These are phyloP conservation scores for Phortica variegata DNA, from an alignment of 1,140 invertebrate species.

Conservation along the genomic window DNA sequence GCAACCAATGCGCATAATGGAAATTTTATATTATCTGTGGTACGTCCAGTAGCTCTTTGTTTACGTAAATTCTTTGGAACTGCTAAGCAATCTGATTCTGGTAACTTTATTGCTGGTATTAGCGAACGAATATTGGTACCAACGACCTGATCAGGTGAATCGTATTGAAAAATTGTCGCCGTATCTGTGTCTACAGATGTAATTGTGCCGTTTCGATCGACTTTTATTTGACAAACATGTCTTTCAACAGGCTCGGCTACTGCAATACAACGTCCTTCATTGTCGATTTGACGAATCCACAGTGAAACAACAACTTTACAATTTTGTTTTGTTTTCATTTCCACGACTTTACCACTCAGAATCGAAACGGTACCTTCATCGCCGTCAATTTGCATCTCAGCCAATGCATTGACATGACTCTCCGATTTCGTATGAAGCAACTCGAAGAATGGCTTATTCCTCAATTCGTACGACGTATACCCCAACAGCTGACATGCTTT, in stretches of 20 bases:
- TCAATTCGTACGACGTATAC: conserved; percentile 62
- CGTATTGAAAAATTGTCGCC: conserved; percentile 60
- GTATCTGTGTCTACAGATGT: conserved; percentile 58
- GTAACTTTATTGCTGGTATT: conserved; percentile 61
- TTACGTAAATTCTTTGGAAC: conserved; percentile 60
- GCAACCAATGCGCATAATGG: conserved; percentile 64
- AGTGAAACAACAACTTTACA: conserved; percentile 63
- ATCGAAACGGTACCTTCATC: conserved; percentile 63
- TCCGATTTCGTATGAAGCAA: conserved; percentile 61
- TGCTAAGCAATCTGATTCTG: conserved; percentile 46
- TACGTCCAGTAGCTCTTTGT: conserved; percentile 65
- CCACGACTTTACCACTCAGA: conserved; percentile 66
- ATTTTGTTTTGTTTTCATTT: conserved; percentile 62
- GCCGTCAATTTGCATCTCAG: conserved; percentile 61
- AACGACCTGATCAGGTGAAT: conserved; percentile 57
- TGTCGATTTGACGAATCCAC: conserved; percentile 64
- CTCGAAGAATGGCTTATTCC: conserved; percentile 61
- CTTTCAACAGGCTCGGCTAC: conserved; percentile 66
- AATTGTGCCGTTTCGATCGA: conserved; percentile 59
- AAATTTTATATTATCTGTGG: conserved; percentile 64
- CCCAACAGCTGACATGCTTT: conserved; percentile 64
- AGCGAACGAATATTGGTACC: conserved; percentile 59
- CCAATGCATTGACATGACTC: conserved; percentile 60
- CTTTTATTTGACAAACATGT: conserved; percentile 52
- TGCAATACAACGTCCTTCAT: conserved; percentile 63